Evolutionary conservation across 2,113 vertebrate species (phyloP), one percentile per base, ranked within the genome.

Genomic region (Passerina amoena): DNA sequence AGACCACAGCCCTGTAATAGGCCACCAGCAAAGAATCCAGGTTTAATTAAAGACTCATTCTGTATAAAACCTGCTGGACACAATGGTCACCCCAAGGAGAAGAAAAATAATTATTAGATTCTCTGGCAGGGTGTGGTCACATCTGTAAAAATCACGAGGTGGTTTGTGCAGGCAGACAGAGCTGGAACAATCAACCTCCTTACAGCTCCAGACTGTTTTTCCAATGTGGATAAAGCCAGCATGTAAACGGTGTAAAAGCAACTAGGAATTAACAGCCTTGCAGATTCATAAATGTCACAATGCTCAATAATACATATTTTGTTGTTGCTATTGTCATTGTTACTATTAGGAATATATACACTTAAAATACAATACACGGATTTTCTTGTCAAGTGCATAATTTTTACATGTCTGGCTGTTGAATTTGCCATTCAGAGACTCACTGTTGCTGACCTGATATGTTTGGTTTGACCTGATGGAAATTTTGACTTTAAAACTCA

Each of bases 21-120:
- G 96, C 88, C 93, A 95, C 91, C 96, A 86, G 96, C 86, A 97
- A 97, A 98, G 97, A 97, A 95, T 93, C 83, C 45, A 63, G 76
- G 93, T 97, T 97, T 98, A 98, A 98, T 98, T 97, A 98, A 97
- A 96, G 92, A 97, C 92, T 98, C 94, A 83, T 90, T 96, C 95
- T 96, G 86, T 94, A 92, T 72, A 94, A 96, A 97, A 97, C 92
- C 80, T 91, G 93, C 73, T 53, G 85, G 78, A 97, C 83, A 98
- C 94, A 98, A 98, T 98, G 97, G 95, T 97, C 95, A 97, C 93
- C 94, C 93, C 89, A 91, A 98, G 86, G 92, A 97, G 95, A 96
- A 97, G 91, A 86, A 95, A 97, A 97, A 95, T 97, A 96, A 96
- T 94, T 95, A 92, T 88, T 82, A 80, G 86, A 92, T 97, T 97